Evolutionary conservation across 2,797 vertebrate genomes (phyloP).

Genomic region (Danio tinwini): DNA sequence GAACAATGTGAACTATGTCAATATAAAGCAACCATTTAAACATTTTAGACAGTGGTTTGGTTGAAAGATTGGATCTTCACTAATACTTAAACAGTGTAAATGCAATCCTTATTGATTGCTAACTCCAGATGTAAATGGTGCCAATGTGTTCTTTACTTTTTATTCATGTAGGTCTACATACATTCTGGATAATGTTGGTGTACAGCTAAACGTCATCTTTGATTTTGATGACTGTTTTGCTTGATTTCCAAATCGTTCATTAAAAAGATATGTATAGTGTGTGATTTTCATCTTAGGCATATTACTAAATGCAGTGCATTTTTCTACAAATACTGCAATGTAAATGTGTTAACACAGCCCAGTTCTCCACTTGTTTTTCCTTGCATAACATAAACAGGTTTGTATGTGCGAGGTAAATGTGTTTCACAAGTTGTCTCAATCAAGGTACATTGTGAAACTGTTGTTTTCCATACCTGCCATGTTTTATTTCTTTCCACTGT

Average conservation of each 20-base stretch:
- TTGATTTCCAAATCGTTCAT: background rate
- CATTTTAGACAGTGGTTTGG: too few relatives aligned
- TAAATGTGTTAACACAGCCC: constrained; percentile 11
- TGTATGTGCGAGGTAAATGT: background rate
- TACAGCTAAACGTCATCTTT: background rate
- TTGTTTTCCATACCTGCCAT: background rate
- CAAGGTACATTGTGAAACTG: background rate
- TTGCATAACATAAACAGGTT: constrained; percentile 7
- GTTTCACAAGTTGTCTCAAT: background rate
- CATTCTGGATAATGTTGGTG: background rate
- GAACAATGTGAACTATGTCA: too few relatives aligned
- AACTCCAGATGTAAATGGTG: background rate
- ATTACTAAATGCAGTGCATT: background rate
- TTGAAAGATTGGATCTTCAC: too few relatives aligned
- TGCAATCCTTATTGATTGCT: background rate
- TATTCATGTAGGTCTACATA: background rate
- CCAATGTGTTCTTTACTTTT: background rate
- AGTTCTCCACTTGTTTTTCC: constrained; percentile 4
- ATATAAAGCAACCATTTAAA: too few relatives aligned
- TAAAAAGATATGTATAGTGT: background rate
- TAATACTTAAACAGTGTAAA: too few relatives aligned
- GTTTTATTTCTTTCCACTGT: constrained; percentile 2
- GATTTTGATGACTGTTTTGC: background rate
- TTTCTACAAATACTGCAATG: background rate
- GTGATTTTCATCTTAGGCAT: background rate